phyloP scores from a whole-genome alignment of 2,113 vertebrate species.

The Paramormyrops kingsleyae region DNA sequence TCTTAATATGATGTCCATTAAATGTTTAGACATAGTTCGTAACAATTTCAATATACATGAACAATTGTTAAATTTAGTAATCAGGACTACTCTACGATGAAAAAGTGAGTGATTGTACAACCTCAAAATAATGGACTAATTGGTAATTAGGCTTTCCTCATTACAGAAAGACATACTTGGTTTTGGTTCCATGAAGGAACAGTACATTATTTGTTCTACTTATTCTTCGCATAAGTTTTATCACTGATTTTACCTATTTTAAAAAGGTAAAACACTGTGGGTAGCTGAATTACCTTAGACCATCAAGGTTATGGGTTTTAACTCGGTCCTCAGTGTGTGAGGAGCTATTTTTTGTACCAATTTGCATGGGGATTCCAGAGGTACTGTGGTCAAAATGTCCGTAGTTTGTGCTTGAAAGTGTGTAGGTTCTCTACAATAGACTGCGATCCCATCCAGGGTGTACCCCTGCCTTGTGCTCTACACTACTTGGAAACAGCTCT shows the following conservation, averaged over 20 bases:
- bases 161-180: not conserved
- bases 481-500: not conserved
- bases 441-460: not conserved
- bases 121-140: not conserved
- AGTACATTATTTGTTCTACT: not conserved
- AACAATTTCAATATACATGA: not conserved
- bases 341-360: not conserved
- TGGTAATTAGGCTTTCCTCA: not conserved
- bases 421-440: not conserved
- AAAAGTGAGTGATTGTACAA: not conserved
- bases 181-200: not conserved
- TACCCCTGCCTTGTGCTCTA: not conserved
- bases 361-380: not conserved
- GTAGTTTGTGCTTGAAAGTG: not conserved
- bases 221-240: not conserved
- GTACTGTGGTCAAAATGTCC: not conserved
- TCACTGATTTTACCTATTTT: not conserved
- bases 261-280: not conserved
- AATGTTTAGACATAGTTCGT: not conserved
- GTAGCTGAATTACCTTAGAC: not conserved
- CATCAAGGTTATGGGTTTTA: not conserved
- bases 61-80: not conserved
- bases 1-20: not conserved
- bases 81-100: not conserved
- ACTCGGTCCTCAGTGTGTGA: not conserved